These are phyloP conservation scores for Eurypyga helias DNA, from an alignment of 2,113 vertebrate species.

Conservation along the genomic window DNA sequence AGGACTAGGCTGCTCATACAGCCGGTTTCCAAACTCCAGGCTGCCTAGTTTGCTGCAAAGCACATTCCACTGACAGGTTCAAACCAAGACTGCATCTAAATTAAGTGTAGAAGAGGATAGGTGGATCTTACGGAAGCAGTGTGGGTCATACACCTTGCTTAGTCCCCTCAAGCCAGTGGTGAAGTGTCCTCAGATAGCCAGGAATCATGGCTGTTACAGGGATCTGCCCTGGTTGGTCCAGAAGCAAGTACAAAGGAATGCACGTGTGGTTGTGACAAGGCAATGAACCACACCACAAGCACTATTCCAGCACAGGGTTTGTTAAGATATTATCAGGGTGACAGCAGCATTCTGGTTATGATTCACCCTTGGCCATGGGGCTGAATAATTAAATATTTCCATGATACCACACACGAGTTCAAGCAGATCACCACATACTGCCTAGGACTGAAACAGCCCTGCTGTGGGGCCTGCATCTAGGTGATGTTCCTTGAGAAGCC, in stretches of 20 bases:
- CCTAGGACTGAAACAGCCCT: background rate
- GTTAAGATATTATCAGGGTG: background rate
- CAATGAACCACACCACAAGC: background rate
- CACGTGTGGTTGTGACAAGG: background rate
- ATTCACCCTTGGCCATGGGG: background rate
- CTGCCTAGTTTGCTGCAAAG: background rate
- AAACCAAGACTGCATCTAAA: background rate
- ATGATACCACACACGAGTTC: background rate
- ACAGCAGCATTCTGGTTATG: background rate
- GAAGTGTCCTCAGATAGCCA: background rate
- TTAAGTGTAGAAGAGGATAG: background rate
- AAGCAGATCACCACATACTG: background rate
- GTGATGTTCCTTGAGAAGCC: background rate
- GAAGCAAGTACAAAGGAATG: background rate
- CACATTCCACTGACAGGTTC: background rate
- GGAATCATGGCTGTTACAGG: background rate
- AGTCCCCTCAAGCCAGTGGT: background rate
- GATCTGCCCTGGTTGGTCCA: background rate
- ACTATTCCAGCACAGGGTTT: accelerated
- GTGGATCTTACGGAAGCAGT: accelerated
- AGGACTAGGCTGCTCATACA: background rate
- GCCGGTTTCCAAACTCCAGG: background rate
- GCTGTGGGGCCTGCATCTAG: background rate
- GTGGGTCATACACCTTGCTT: background rate
- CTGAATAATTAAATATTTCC: background rate